Base-by-base conservation (phyloP, 1,140 invertebrate species). In the Drosophila fuyamai region DNA sequence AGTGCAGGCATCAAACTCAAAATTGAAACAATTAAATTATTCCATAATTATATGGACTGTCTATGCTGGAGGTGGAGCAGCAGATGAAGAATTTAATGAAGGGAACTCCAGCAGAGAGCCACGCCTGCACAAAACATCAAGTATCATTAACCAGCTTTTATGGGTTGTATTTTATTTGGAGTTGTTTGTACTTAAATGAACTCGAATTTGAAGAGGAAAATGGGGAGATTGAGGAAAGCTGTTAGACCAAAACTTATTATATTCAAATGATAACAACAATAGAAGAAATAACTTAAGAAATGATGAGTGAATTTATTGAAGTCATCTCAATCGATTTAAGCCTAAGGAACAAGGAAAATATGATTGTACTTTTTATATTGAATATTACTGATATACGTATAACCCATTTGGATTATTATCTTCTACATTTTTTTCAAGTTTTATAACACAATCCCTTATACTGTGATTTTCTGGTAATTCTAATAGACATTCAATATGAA, bases 1-100 rank as follows among this genome's bases (percentile, higher is more conserved):
- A 32, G 14, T 47, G 41, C 14, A 46, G 14, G 27, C 16, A 32
- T 58, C 8, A 16, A 32, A 35, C 35, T 41, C 27, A 16, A 82
- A 82, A 81, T 81, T 77, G 56, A 82, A 81, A 77, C 74, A 81
- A 82, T 82, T 82, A 81, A 81, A 81, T 82, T 60, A 82, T 82
- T 50, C 65, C 68, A 82, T 82, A 82, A 82, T 81, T 81, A 65
- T 76, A 48, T 57, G 38, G 38, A 68, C 23, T 47, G 67, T 48
- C 29, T 13, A 35, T 71, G 46, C 44, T 50, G 14, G 23, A 32
- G 29, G 29, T 32, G 29, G 29, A 32, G 5, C 29, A 32, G 29
- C 29, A 32, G 29, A 18, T 36, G 50, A 53, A 53, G 10, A 53
- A 36, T 53, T 53, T 18, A 53, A 53, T 16, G 10, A 40, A 41